Base-by-base conservation (phyloP, 2,888 invertebrate species). In the Lithophane socia region DNA sequence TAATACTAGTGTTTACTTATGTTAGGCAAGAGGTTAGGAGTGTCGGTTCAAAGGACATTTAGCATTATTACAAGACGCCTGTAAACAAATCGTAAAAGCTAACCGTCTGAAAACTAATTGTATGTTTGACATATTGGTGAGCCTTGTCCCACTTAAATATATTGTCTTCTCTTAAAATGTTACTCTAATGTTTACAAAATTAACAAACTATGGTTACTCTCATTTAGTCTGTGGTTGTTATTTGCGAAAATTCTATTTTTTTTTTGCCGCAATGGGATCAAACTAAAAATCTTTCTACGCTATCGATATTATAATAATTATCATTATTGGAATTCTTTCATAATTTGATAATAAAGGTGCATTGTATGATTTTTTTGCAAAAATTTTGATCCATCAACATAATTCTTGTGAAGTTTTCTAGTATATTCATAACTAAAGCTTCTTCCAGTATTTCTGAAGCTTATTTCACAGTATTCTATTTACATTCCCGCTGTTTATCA, bases 21-120 rank as follows among this genome's bases (percentile, higher is more conserved):
- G 44, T 63, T 18, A 24, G 4, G 42, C 47, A 81, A 75, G n/a
- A 49, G 7, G 12, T n/a, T 37, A 44, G n/a, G 18, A 21, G 2
- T 67, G 61, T 63, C 49, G 67, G 52, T 44, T 24, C 67, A 37
- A 42, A 66, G 42, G n/a, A 52, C 13, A 56, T 49, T 77, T 82
- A 56, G 56, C 54, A 56, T 70, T 24, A 44, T 67, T 75, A 52
- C 80, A 13, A 74, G 44, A 58, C 9, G 49, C 29, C 21, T 12
- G 49, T 56, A 56, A 18, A 65, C 54, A 52, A 52, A 21, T 71
- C 78, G 77, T 77, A 56, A 77, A 82, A 71, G 21, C n/a, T 67
- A 42, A 49, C 76, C n/a, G 21, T 8, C 60, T 66, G 58, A 69
- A 75, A 77, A 77, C n/a, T 77, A 82, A 82, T 58, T 71, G 66